Conservation (phyloP, 2,113 vertebrate species). For the Atlantisia rogersi region DNA sequence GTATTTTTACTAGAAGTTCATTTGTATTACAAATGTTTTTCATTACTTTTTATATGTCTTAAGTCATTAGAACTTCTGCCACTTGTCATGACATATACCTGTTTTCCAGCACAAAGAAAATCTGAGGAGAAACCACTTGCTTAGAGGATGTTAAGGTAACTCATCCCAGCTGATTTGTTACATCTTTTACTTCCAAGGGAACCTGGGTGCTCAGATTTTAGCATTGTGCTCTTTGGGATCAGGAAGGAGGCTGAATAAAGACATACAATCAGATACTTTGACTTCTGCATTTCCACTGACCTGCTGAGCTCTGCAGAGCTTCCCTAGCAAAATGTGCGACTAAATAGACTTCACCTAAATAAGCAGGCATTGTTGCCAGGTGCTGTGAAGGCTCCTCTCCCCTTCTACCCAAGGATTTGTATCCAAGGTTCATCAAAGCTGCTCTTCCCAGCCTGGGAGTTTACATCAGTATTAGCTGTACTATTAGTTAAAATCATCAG, state of each 20-base stretch:
- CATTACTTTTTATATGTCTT: not conserved
- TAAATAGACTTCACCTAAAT: not conserved
- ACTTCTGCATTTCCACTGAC: not conserved
- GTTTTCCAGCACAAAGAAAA: not conserved
- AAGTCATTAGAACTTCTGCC: not conserved
- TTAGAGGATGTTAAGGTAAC: not conserved
- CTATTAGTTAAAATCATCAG: not conserved
- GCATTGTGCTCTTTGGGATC: not conserved
- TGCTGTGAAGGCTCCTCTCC: not conserved
- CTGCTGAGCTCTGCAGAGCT: not conserved
- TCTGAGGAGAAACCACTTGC: not conserved
- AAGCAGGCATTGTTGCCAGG: not conserved
- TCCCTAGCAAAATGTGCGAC: not conserved
- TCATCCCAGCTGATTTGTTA: not conserved
- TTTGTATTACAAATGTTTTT: not conserved
- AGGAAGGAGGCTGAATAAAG: not conserved
- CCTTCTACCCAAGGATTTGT: not conserved
- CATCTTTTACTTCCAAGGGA: not conserved
- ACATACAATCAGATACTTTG: not conserved
- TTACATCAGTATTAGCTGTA: not conserved
- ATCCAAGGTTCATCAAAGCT: not conserved
- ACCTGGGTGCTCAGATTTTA: not conserved
- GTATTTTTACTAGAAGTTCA: not conserved
- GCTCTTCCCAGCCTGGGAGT: not conserved
- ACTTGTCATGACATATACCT: not conserved